Evolutionary conservation across 2,113 vertebrate genomes (phyloP).

Genomic region (Tapirus terrestris): DNA sequence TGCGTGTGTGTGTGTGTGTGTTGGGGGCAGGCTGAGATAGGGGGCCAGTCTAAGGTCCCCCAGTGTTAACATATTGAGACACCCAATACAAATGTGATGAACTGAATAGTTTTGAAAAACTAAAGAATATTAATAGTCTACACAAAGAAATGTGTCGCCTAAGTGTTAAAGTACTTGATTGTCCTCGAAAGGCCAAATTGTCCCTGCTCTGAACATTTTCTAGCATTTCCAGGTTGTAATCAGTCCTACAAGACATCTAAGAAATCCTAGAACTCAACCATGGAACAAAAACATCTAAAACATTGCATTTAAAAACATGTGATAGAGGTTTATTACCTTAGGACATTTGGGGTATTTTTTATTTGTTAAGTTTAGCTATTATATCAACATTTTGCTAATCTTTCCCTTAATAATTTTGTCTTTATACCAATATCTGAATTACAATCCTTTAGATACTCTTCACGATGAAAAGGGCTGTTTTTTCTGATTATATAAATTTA

Average conservation of each 20-base stretch:
- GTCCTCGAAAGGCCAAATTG: background rate
- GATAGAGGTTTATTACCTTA: background rate
- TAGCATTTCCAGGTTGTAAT: background rate
- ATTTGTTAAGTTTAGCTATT: background rate
- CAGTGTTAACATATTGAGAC: background rate
- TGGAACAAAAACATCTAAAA: background rate
- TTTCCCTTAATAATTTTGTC: slow-evolving; percentile 6
- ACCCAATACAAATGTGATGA: background rate
- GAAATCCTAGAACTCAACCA: background rate
- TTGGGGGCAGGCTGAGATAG: background rate
- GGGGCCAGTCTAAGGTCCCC: background rate
- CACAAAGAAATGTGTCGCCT: background rate
- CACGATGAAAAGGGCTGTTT: background rate
- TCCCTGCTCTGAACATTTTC: background rate
- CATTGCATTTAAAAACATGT: background rate
- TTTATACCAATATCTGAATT: background rate
- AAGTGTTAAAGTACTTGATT: background rate
- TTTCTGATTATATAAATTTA: background rate
- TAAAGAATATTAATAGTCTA: background rate
- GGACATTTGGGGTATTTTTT: background rate
- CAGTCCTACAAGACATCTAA: background rate
- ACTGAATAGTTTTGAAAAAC: background rate
- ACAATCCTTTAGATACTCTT: slow-evolving; percentile 23
- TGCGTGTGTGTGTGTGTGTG: background rate
- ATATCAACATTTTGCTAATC: background rate